A percentile compares a stretch with the other conserved stretches of the same genome.
These are phyloP conservation scores for Synaphobranchus kaupii DNA, from an alignment of 2,797 vertebrate genomes.

Conservation along the genomic window DNA sequence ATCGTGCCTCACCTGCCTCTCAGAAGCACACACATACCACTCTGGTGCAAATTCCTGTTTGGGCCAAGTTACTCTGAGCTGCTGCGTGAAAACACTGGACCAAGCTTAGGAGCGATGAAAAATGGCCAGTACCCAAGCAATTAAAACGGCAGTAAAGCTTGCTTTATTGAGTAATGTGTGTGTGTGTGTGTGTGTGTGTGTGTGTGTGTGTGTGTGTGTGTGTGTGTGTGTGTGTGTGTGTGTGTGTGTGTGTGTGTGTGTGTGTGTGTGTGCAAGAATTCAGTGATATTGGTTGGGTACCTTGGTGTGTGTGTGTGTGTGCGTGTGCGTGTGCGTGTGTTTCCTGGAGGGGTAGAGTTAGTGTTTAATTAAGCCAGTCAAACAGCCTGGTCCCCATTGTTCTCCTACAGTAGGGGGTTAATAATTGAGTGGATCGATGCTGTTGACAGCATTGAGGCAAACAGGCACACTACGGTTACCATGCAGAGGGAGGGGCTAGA, in stretches of 20 bases:
- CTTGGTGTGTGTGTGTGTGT: background rate
- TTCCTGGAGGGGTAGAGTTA: background rate
- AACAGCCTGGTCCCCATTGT: slow-evolving; percentile 10
- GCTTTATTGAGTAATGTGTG: too few species aligned
- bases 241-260: too few species aligned
- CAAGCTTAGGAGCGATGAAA: background rate
- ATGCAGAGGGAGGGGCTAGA: background rate
- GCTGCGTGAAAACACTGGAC: background rate
- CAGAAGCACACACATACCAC: background rate
- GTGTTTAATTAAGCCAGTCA: slow-evolving; percentile 14
- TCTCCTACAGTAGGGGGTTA: slow-evolving; percentile 7
- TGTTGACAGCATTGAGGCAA: background rate
- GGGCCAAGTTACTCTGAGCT: background rate
- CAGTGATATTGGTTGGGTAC: too few species aligned
- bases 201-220: too few species aligned
- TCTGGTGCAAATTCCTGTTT: too few species aligned
- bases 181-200: too few species aligned
- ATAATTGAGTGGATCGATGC: slow-evolving; percentile 2
- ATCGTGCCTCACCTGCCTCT: background rate
- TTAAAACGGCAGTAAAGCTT: background rate
- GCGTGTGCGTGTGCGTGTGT: background rate
- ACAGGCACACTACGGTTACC: background rate
- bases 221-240: too few species aligned
- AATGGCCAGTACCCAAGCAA: background rate
- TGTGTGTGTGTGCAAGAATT: background rate